Evolutionary conservation across 2,797 vertebrate genomes (phyloP), one percentile per base, ranked within the genome.

Genomic region (Syngnathus rostellatus): DNA sequence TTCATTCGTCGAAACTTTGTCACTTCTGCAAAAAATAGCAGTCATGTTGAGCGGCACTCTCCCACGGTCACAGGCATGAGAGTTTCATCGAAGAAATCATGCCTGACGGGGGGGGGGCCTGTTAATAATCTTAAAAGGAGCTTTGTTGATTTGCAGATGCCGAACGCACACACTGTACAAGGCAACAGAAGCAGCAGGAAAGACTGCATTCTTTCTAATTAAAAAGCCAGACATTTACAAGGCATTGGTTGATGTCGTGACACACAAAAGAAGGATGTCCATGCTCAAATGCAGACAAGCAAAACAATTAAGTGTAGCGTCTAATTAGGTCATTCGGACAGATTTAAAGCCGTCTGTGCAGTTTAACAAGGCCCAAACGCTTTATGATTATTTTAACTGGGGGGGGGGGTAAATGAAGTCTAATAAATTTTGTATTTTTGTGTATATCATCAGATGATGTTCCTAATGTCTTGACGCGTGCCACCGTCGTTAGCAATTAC

Each of bases 81-180:
- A 72, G 65, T 71, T 83, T 86, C 85, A 88, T 78, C 70, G 81
- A 23, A 64, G 70, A 78, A 83, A 86, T 89, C 87, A 87, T 79
- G 64, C 50, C 64, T 23, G 23, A 23, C 23, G 23, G 23, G 23
- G 23, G 77, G 73, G 64, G 74, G 45, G 12, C 75, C 74, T 77
- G 81, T 84, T 88, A 45, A 82, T 64, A 68, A 77, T 61, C 72
- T 75, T 80, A 86, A 83, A 76, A 77, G 72, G 76, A 84, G 76
- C 85, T 75, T 57, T 31, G 67, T 79, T 83, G 80, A 72, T 48
- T 61, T 12, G 66, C 48, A 64, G 51, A 65, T 14, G 67, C 48
- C n/a, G 45, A 73, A n/a, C 61, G 68, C 60, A 71, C 50, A 25
- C n/a, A 25, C 40, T 0, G 16, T 38, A 63, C 64, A 62, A 2